Evolutionary conservation across 2,888 invertebrate genomes (phyloP).

Genomic region (Metacarcinus magister): DNA sequence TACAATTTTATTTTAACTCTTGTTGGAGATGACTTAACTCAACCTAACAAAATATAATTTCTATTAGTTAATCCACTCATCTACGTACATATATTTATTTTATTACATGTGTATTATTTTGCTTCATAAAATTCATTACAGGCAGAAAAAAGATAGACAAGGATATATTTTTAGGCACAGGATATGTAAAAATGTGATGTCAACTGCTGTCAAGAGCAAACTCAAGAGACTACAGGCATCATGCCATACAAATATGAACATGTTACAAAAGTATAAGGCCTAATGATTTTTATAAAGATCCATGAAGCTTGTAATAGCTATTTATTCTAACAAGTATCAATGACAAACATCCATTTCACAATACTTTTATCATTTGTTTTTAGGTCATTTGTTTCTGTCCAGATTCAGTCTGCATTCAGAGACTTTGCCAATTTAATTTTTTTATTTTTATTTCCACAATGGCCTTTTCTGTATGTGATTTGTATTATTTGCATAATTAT

Average conservation of each 20-base stretch:
- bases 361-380: neutral
- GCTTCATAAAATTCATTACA: neutral
- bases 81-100: neutral
- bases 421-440: neutral
- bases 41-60: too few relatives aligned
- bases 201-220: neutral
- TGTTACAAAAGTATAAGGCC: neutral
- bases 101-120: neutral
- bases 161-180: neutral
- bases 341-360: neutral
- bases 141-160: neutral
- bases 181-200: neutral
- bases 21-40: neutral
- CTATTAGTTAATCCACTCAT: neutral
- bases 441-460: neutral
- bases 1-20: neutral
- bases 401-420: neutral
- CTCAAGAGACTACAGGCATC: neutral
- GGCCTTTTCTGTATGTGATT: neutral
- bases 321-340: neutral
- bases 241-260: neutral
- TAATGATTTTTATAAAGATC: neutral
- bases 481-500: neutral
- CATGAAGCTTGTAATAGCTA: neutral
- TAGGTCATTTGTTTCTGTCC: neutral